These are phyloP conservation scores for Chaetodon trifascialis DNA, from an alignment of 2,113 vertebrate species.

Conservation along the genomic window DNA sequence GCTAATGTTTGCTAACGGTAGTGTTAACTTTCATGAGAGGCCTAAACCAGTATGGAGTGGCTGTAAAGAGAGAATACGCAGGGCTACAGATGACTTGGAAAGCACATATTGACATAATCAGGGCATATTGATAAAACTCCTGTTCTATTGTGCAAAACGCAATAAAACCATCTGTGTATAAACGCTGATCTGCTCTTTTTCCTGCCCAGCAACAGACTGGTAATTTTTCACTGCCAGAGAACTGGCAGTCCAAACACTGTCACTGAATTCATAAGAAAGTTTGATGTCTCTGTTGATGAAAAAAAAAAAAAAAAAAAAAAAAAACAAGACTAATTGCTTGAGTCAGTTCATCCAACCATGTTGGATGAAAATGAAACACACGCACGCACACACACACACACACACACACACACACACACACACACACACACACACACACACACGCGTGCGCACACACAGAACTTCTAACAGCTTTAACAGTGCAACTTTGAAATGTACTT, in stretches of 20 bases:
- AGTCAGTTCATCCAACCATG: background rate
- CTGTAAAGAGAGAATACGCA: background rate
- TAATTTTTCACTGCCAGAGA: background rate
- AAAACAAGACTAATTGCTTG: background rate
- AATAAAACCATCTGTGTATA: background rate
- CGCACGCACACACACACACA: too few species aligned
- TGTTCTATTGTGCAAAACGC: background rate
- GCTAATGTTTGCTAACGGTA: background rate
- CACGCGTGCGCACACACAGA: too few species aligned
- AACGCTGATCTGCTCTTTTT: background rate
- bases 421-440: too few species aligned
- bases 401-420: too few species aligned
- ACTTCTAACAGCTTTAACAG: conserved; percentile 14
- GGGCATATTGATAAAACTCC: too few species aligned
- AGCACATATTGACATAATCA: background rate
- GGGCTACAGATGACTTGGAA: background rate
- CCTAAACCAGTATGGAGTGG: background rate
- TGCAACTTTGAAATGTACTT: conserved; percentile 8
- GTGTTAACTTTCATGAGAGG: background rate
- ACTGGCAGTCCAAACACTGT: background rate
- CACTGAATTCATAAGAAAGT: background rate
- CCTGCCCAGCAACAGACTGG: background rate
- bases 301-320: background rate
- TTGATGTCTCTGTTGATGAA: background rate
- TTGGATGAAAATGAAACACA: background rate